Evolutionary conservation across 2,797 vertebrate genomes (phyloP).

Genomic region (Euphonia xanthogaster): DNA sequence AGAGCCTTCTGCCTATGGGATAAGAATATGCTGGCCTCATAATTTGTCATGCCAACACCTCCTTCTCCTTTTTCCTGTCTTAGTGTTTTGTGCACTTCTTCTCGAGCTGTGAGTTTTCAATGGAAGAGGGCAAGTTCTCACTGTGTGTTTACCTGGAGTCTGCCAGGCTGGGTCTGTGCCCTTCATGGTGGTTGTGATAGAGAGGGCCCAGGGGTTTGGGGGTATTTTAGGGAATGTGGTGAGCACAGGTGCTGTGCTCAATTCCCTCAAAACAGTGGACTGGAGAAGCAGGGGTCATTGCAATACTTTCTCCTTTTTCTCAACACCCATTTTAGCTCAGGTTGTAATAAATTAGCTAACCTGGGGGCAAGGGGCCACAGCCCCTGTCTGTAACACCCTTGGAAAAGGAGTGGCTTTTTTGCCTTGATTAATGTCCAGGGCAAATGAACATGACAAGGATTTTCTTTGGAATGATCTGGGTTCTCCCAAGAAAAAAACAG

Average conservation of each 20-base stretch:
- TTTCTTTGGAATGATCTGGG: background rate
- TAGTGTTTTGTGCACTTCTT: background rate
- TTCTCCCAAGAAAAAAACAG: background rate
- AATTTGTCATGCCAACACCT: background rate
- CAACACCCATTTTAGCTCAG: background rate
- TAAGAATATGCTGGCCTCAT: background rate
- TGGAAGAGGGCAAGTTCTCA: background rate
- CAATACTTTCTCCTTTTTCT: background rate
- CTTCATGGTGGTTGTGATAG: background rate
- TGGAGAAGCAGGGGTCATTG: background rate
- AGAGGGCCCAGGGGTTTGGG: background rate
- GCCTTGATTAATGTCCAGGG: background rate
- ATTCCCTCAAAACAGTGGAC: background rate
- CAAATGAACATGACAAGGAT: background rate
- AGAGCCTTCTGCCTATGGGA: background rate
- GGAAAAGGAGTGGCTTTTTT: background rate
- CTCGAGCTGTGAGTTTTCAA: background rate
- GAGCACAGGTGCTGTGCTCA: background rate
- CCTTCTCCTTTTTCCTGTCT: background rate
- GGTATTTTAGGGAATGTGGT: background rate
- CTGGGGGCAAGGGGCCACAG: background rate
- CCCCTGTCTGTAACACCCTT: background rate
- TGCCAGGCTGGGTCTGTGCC: background rate
- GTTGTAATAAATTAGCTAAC: background rate
- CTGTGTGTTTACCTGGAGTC: background rate